These are phyloP conservation scores for Hylomyscus alleni DNA, from an alignment of 2,797 vertebrate species.

Conservation along the genomic window DNA sequence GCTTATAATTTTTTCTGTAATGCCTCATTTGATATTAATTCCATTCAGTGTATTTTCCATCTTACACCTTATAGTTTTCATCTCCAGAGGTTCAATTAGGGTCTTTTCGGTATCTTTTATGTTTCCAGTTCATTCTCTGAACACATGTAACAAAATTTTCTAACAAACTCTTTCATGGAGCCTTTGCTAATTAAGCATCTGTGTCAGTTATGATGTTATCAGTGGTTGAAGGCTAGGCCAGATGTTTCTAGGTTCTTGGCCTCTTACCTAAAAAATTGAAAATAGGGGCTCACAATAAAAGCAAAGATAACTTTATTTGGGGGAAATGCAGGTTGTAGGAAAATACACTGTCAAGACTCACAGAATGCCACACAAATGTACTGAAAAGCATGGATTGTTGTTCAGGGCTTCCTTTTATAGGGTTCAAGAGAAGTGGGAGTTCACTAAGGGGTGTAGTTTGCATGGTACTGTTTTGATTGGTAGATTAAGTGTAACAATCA, in stretches of 20 bases:
- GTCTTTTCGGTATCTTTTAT: slow-evolving; percentile 37
- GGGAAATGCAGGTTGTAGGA: neutral
- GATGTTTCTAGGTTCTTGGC: neutral
- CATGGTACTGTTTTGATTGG: neutral
- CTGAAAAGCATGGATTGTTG: neutral
- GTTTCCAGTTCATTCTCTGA: slow-evolving; percentile 48
- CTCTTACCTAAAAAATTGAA: neutral
- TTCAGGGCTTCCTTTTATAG: neutral
- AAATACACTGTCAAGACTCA: neutral
- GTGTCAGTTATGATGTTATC: slow-evolving; percentile 40
- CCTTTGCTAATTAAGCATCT: slow-evolving; percentile 49
- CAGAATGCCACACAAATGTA: neutral
- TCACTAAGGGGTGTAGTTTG: neutral
- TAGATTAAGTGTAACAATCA: neutral
- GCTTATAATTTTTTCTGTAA: slow-evolving; percentile 27
- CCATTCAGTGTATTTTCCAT: slow-evolving; percentile 31
- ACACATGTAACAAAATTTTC: slow-evolving; percentile 30
- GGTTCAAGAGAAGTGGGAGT: neutral
- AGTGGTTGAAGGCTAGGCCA: neutral
- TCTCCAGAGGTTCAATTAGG: slow-evolving; percentile 2
- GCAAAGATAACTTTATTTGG: neutral
- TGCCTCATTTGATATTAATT: slow-evolving; percentile 22
- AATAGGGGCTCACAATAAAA: neutral
- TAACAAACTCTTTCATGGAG: slow-evolving; percentile 1
- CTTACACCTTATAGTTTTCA: slow-evolving; percentile 21